Evolutionary conservation across 2,113 vertebrate species (phyloP).

Genomic region (Ictalurus punctatus): DNA sequence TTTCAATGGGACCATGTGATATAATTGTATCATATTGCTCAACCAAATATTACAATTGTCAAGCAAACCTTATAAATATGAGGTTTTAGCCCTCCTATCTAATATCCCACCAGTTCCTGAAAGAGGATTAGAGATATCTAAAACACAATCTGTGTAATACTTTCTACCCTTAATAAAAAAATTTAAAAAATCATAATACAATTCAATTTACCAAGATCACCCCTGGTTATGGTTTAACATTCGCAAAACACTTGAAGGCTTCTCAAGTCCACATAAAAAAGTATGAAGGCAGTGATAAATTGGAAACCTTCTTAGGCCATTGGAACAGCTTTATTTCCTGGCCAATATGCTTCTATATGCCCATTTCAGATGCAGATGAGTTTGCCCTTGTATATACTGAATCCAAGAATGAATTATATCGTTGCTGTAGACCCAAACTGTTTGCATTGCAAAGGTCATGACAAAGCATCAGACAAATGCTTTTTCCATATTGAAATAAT

Average conservation of each 20-base stretch:
- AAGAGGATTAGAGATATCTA: neutral
- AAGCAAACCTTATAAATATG: neutral
- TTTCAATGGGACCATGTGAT: neutral
- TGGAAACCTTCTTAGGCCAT: neutral
- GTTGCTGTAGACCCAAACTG: neutral
- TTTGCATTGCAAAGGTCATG: neutral
- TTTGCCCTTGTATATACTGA: neutral
- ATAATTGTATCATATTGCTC: neutral
- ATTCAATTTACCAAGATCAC: neutral
- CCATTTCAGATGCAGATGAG: constrained; percentile 10
- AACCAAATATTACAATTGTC: neutral
- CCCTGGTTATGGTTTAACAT: neutral
- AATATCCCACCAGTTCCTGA: neutral
- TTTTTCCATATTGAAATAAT: neutral
- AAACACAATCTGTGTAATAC: neutral
- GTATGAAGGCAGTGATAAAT: neutral
- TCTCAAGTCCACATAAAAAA: neutral
- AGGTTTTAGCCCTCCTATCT: neutral
- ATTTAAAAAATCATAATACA: neutral
- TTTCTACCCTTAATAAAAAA: neutral
- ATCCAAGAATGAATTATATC: constrained; percentile 13
- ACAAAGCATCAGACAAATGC: neutral
- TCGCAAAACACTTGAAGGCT: neutral
- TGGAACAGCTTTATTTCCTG: neutral
- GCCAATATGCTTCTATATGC: neutral